Evolutionary conservation across 1,140 invertebrate genomes (phyloP), one percentile per base, ranked within the genome.

Genomic region (Drosophila tani): DNA sequence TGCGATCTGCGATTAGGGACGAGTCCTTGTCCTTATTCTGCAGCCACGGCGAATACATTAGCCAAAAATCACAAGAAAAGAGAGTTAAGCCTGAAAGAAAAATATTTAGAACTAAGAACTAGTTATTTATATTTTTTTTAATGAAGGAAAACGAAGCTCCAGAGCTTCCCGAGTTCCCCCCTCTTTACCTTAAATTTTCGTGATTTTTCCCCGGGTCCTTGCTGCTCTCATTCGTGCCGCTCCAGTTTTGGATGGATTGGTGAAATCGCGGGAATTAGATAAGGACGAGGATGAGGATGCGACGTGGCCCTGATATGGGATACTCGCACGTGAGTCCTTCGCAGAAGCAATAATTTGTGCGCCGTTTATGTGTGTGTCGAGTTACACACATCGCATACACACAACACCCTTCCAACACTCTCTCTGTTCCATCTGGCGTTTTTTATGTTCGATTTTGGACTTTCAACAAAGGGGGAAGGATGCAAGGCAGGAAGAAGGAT

Each of bases 311-410:
- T 60, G 62, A 83, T 80, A 80, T 79, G 81, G 81, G 81, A 59
- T 38, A 62, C 64, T 58, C 56, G 65, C 74, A 69, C 76, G 70
- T 60, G 69, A 69, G 27, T 46, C 49, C 67, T 55, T 46, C 7
- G 45, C 58, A 59, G 68, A 35, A 60, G 56, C 53, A 49, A 84
- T 84, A 84, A 86, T 74, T 84, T 82, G 53, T 51, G 70, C 46
- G 63, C 47, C 70, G 73, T 78, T 84, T 85, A 82, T 66, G 67
- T 79, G 57, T 84, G 81, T 85, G 82, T 88, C 82, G 79, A 80
- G 84, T 88, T 88, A 88, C 82, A 85, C 45, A 65, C 60, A n/a
- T 9, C 64, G 47, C 11, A 32, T 53, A 35, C 32, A 35, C 9
- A 21, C 53, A 15, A 46, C 55, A 67, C 59, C 41, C 57, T 68